A percentile compares a stretch with the other conserved stretches of the same genome.
These are phyloP conservation scores for Cherax destructor DNA, from an alignment of 1,140 invertebrate genomes.

Conservation along the genomic window DNA sequence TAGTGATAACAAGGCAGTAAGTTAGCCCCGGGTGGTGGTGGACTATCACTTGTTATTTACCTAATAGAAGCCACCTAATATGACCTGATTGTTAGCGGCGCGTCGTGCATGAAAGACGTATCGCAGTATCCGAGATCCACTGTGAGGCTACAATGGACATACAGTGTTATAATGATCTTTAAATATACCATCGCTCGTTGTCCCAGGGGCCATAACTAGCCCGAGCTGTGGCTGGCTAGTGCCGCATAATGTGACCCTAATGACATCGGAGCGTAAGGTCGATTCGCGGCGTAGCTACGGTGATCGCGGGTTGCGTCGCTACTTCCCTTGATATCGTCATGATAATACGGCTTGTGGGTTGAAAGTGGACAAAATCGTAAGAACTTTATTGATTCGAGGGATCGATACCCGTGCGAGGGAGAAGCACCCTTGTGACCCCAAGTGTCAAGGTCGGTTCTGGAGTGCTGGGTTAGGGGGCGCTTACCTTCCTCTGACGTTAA, in stretches of 20 bases:
- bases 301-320: background rate
- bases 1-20: background rate
- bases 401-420: conserved; percentile 33
- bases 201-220: background rate
- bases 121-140: conserved; percentile 45
- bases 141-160: conserved; percentile 42
- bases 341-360: conserved; percentile 66
- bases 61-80: conserved; percentile 5
- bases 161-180: conserved; percentile 66
- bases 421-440: background rate
- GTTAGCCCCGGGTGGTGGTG: background rate
- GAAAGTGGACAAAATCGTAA: conserved; percentile 69
- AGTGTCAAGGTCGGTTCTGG: background rate
- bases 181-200: conserved; percentile 65
- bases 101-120: conserved; percentile 30
- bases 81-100: conserved; percentile 29
- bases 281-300: background rate
- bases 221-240: background rate
- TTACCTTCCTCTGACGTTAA: conserved; percentile 58
- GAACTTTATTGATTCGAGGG: conserved; percentile 55
- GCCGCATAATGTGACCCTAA: background rate
- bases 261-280: background rate
- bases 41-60: background rate
- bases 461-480: background rate
- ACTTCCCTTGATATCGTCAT: conserved; percentile 46